Evolutionary conservation across 2,797 vertebrate genomes (phyloP).

Genomic region (Synaphobranchus kaupii): DNA sequence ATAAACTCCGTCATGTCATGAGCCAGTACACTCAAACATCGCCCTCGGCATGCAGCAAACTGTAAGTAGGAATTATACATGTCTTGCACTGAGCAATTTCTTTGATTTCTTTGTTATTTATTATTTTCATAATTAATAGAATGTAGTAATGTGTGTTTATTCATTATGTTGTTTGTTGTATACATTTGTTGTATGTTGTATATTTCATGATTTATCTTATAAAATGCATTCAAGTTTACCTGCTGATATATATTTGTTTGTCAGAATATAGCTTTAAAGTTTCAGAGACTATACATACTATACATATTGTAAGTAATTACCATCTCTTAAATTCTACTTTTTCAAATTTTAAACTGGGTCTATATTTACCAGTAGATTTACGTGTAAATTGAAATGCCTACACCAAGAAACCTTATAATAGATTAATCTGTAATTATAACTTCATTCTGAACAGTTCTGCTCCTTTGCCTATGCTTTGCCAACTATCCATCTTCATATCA

Average conservation of each 20-base stretch:
- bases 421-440: neutral
- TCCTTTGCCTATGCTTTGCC: neutral
- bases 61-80: conserved; percentile 54
- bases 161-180: neutral
- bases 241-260: neutral
- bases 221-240: neutral
- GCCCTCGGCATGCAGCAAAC: conserved; percentile 41
- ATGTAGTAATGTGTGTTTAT: neutral
- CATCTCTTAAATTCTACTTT: neutral
- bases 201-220: neutral
- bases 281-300: neutral
- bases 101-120: conserved; percentile 4
- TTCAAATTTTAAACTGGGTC: neutral
- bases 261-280: neutral
- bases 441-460: neutral
- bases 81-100: neutral
- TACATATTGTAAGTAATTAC: neutral
- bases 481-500: neutral
- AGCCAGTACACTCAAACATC: conserved; percentile 34
- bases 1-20: conserved; percentile 52
- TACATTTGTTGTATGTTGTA: no score
- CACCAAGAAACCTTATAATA: neutral
- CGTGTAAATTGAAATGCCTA: neutral
- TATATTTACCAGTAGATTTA: neutral
- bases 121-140: neutral